Percentiles rank a stretch among this genome's conserved stretches.
Evolutionary conservation across 1,140 invertebrate species (phyloP).

Genomic region (Gonioctena quinquepunctata): DNA sequence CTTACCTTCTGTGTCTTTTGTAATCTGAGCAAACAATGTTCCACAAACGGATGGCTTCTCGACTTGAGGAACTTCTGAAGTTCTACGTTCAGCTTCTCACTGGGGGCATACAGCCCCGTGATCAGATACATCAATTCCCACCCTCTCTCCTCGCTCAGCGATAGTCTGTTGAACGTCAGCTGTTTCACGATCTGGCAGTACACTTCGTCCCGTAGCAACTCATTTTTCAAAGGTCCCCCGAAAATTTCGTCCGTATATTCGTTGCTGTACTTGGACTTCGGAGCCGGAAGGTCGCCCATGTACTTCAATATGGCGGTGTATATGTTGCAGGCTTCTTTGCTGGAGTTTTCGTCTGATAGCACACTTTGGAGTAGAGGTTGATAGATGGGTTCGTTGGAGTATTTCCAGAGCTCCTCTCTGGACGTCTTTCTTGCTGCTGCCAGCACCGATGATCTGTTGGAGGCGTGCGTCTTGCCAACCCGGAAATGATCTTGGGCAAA

Average conservation of each 20-base stretch:
- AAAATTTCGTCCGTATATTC: constrained; percentile 92
- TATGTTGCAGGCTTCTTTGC: constrained; percentile 66
- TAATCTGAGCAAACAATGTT: constrained; percentile 80
- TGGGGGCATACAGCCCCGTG: constrained; percentile 83
- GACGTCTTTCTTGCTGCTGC: constrained; percentile 62
- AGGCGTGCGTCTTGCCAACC: constrained; percentile 60
- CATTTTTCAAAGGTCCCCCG: constrained; percentile 72
- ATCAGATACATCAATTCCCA: constrained; percentile 94
- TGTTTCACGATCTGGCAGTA: constrained; percentile 96
- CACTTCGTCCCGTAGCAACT: constrained; percentile 84
- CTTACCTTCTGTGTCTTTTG: constrained; percentile 74
- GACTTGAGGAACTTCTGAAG: constrained; percentile 77
- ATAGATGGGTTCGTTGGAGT: constrained; percentile 82
- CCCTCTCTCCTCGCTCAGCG: constrained; percentile 84
- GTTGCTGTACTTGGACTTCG: constrained; percentile 66
- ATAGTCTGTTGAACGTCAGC: constrained; percentile 81
- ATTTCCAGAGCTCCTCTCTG: constrained; percentile 76
- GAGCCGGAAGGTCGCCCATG: constrained; percentile 90
- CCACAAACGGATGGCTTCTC: constrained; percentile 74
- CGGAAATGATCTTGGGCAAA: constrained; percentile 84
- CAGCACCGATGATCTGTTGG: constrained; percentile 66
- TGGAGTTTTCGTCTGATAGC: constrained; percentile 72
- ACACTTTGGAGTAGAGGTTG: constrained; percentile 86
- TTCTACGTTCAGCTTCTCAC: constrained; percentile 62
- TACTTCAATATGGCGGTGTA: constrained; percentile 81